Evolutionary conservation across 2,888 invertebrate species (phyloP).

Genomic region (Epirrita christyi): DNA sequence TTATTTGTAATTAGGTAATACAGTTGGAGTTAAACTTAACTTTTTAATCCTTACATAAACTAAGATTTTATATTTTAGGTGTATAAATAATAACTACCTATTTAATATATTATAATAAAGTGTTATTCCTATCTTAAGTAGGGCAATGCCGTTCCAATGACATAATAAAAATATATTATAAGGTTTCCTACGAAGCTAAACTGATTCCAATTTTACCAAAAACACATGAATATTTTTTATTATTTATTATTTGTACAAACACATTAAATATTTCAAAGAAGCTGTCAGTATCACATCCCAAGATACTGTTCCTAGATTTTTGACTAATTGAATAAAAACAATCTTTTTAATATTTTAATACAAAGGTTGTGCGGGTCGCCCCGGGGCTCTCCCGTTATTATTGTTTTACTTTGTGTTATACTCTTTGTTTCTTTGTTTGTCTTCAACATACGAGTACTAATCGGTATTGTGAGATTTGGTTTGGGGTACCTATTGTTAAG

Average conservation of each 20-base stretch:
- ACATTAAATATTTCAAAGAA: slow-evolving; percentile 4
- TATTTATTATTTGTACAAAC: no score
- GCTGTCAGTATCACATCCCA: not conserved
- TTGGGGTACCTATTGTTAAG: not conserved
- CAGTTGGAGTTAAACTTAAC: no score
- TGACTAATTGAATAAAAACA: slow-evolving; percentile 2
- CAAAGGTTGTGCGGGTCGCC: slow-evolving; percentile 2
- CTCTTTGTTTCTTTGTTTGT: slow-evolving; percentile 1
- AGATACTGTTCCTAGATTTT: slow-evolving; percentile 1
- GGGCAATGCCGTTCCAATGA: no score
- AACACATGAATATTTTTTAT: not conserved
- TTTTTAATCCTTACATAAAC: no score
- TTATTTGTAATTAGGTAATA: no score
- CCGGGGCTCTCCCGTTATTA: not conserved
- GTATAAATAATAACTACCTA: no score
- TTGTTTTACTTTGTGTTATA: slow-evolving; percentile 1
- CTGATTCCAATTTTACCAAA: not conserved
- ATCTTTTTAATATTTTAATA: not conserved
- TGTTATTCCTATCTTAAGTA: no score
- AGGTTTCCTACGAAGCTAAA: no score
- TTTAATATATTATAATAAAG: no score
- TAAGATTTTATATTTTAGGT: no score
- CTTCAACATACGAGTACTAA: not conserved
- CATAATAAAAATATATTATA: no score
- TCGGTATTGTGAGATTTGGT: not conserved